phyloP scores from a whole-genome alignment of 2,113 vertebrate species.

The Oenanthe melanoleuca region DNA sequence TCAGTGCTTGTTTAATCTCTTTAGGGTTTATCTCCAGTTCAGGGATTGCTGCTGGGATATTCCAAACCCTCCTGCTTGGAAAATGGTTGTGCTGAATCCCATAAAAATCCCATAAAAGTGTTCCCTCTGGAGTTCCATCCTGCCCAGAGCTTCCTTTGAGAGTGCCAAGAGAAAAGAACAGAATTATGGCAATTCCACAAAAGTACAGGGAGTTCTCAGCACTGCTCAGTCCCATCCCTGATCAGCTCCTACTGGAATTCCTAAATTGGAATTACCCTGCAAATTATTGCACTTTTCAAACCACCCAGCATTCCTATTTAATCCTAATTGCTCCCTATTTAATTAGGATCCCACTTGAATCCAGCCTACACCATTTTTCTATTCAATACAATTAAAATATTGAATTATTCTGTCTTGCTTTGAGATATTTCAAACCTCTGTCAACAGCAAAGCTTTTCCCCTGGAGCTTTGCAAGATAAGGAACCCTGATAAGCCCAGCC shows the following conservation, averaged over 20 bases:
- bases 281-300: not conserved
- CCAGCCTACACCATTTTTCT: not conserved
- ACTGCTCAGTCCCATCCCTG: not conserved
- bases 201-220: slow-evolving; percentile 15
- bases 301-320: not conserved
- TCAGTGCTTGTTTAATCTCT: not conserved
- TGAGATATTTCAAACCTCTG: not conserved
- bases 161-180: not conserved
- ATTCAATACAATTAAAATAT: not conserved
- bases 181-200: not conserved
- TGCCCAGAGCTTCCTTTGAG: not conserved
- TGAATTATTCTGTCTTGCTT: not conserved
- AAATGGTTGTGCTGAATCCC: not conserved
- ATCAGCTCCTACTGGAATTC: not conserved
- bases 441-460: not conserved
- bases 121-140: not conserved
- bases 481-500: not conserved
- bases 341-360: not conserved
- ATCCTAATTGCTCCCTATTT: not conserved
- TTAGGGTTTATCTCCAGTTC: not conserved
- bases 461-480: slow-evolving; percentile 22
- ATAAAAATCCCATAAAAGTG: not conserved
- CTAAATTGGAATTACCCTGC: not conserved
- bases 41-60: not conserved
- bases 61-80: not conserved